These are phyloP conservation scores for Hyalella azteca DNA, from an alignment of 2,888 invertebrate species.

Conservation along the genomic window DNA sequence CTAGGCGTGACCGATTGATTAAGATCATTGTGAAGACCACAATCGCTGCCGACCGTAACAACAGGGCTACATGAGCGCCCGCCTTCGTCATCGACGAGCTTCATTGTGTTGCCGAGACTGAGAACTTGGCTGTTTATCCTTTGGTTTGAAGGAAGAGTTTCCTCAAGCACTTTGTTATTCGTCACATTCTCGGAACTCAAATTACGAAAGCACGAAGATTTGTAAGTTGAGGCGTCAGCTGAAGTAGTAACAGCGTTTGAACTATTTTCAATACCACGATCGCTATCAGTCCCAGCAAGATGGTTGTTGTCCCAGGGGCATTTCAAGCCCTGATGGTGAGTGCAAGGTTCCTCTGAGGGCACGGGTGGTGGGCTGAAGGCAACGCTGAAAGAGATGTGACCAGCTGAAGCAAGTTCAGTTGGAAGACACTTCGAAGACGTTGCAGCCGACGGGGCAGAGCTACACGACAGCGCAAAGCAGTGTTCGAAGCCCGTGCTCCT, in stretches of 20 bases:
- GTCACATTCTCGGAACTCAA: too few species aligned
- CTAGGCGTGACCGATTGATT: neutral
- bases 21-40: too few species aligned
- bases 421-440: neutral
- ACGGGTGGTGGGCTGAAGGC: slow-evolving; percentile 40
- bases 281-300: slow-evolving; percentile 13
- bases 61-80: too few species aligned
- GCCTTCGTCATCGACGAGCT: too few species aligned
- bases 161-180: too few species aligned
- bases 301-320: slow-evolving; percentile 47
- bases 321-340: slow-evolving; percentile 49
- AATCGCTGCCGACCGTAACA: too few species aligned
- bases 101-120: too few species aligned
- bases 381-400: slow-evolving; percentile 51
- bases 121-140: too few species aligned
- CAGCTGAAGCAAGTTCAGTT: slow-evolving; percentile 35
- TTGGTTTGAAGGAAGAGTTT: too few species aligned
- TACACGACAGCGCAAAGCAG: slow-evolving; percentile 19
- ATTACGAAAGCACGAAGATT: too few species aligned
- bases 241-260: too few species aligned
- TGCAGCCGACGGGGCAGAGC: neutral
- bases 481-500: slow-evolving; percentile 6
- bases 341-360: slow-evolving; percentile 38
- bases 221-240: too few species aligned
- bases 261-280: neutral